Conservation (phyloP, 53 echinoderm and acorn worm genomes). For the Henricia sp. region DNA sequence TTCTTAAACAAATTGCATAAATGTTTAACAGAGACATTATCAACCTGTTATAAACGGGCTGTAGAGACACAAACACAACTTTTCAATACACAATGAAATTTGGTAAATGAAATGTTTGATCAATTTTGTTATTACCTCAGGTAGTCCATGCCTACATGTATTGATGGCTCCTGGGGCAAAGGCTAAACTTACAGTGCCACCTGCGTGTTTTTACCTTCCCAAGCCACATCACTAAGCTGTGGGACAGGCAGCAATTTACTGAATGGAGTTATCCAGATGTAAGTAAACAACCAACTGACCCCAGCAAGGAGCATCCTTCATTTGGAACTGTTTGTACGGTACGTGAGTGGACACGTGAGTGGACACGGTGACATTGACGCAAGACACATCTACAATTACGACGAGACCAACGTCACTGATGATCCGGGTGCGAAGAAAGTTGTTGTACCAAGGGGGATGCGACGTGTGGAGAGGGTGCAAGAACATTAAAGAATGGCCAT, state of each 20-base stretch:
- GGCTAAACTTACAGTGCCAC: no score
- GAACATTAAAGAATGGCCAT: slow-evolving; percentile 53
- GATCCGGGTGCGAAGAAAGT: slow-evolving; percentile 26
- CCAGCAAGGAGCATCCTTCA: no score
- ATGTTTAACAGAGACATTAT: neutral
- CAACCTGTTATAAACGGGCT: neutral
- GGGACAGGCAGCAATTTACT: neutral
- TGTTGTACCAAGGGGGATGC: neutral
- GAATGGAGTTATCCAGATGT: neutral
- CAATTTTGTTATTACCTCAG: neutral
- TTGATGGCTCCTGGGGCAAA: neutral
- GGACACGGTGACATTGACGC: neutral
- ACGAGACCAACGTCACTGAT: slow-evolving; percentile 31
- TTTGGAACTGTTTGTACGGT: no score
- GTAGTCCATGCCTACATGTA: neutral
- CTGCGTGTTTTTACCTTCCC: neutral
- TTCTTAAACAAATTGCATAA: neutral
- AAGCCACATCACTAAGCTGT: neutral
- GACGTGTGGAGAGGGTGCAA: neutral
- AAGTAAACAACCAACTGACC: neutral
- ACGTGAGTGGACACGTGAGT: no score
- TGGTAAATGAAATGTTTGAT: no score
- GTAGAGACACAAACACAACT: neutral
- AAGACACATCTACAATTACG: slow-evolving; percentile 12
- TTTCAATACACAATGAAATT: no score